phyloP scores from a whole-genome alignment of 2,113 vertebrate genomes.

The Mesocricetus auratus region DNA sequence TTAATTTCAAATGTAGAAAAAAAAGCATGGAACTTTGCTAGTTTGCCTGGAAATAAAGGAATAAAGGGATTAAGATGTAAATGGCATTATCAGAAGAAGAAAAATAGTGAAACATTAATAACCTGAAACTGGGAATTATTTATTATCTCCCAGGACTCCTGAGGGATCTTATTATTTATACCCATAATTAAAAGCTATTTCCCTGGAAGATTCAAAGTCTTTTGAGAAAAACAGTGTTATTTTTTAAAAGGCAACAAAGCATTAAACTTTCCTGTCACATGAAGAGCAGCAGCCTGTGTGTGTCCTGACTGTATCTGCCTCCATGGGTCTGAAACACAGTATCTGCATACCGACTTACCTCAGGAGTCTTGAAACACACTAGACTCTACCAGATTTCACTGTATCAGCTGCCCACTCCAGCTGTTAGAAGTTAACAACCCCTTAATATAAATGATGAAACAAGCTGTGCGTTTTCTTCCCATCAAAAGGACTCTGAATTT shows the following conservation, averaged over 20 bases:
- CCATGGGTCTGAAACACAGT: rapidly evolving
- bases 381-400: background rate
- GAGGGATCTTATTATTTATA: slow-evolving; percentile 75
- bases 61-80: slow-evolving; percentile 39
- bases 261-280: background rate
- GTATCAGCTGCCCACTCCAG: background rate
- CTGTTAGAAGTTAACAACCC: background rate
- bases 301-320: background rate
- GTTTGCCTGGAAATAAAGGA: background rate
- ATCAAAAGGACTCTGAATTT: too few relatives aligned
- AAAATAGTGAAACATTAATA: slow-evolving; percentile 57
- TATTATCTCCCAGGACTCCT: slow-evolving; percentile 43
- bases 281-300: background rate
- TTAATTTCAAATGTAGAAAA: slow-evolving; percentile 9
- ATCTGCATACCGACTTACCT: rapidly evolving
- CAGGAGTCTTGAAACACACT: rapidly evolving
- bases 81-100: slow-evolving; percentile 4
- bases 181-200: slow-evolving; percentile 79
- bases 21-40: background rate
- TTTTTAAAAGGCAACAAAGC: background rate
- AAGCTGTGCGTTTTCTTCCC: background rate
- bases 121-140: slow-evolving; percentile 68
- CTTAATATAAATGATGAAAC: background rate
- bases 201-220: slow-evolving; percentile 44
- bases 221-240: slow-evolving; percentile 48